A percentile compares a stretch with the other conserved stretches of the same genome.
These are phyloP conservation scores for Labeo calbasu DNA, from an alignment of 2,797 vertebrate species.

Conservation along the genomic window DNA sequence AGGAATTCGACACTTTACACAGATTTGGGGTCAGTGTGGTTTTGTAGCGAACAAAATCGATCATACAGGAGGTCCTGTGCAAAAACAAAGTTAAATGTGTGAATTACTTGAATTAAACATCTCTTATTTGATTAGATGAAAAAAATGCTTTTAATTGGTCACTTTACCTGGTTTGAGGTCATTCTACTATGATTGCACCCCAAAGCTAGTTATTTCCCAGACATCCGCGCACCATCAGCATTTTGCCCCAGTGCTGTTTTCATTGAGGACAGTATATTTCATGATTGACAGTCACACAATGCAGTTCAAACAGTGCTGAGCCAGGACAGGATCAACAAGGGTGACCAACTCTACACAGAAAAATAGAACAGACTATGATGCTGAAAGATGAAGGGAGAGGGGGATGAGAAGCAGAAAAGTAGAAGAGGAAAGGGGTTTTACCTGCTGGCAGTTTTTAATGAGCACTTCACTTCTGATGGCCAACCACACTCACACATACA, in stretches of 20 bases:
- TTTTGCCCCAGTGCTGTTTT: constrained; percentile 28
- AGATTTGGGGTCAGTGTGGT: constrained; percentile 23
- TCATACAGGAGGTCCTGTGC: not conserved
- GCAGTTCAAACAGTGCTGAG: constrained; percentile 40
- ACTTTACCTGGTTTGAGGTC: not conserved
- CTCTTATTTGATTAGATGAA: constrained; percentile 5
- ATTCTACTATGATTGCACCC: constrained; percentile 11
- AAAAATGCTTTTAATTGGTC: constrained; percentile 2
- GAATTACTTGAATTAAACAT: not conserved
- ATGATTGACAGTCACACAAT: constrained; percentile 43
- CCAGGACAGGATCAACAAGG: constrained; percentile 45
- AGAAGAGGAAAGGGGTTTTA: constrained; percentile 57
- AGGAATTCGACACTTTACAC: constrained; percentile 19
- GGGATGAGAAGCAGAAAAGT: constrained; percentile 30
- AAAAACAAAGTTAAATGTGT: not conserved
- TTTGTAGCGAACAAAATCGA: not conserved
- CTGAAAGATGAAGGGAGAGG: constrained; percentile 31
- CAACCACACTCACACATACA: constrained; percentile 23
- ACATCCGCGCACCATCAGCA: constrained; percentile 7
- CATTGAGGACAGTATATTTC: constrained; percentile 30
- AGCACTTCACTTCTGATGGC: constrained; percentile 67
- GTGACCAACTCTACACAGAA: constrained; percentile 37
- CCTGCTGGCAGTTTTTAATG: constrained; percentile 83
- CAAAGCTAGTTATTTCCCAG: constrained; percentile 9
- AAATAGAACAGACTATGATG: constrained; percentile 32